These are phyloP conservation scores for Chrysolina americana DNA, from an alignment of 2,888 invertebrate species.

Conservation along the genomic window DNA sequence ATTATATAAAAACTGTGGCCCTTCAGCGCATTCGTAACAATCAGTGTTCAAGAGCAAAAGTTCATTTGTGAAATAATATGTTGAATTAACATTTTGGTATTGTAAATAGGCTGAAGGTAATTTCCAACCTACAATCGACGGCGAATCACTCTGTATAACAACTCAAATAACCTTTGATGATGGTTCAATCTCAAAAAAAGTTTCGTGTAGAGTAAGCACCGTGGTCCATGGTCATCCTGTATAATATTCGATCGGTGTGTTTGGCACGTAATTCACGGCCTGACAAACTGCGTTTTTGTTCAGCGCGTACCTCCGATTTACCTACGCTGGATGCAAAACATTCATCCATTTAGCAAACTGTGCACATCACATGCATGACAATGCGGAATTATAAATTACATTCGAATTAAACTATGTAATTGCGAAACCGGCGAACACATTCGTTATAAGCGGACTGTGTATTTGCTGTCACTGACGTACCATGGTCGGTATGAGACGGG, in stretches of 20 bases:
- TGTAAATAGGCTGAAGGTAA: too few relatives aligned
- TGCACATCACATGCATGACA: constrained; percentile 70
- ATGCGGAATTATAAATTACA: constrained; percentile 71
- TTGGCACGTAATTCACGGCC: constrained; percentile 56
- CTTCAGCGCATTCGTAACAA: too few relatives aligned
- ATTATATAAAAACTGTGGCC: too few relatives aligned
- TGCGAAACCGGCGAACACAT: constrained; percentile 69
- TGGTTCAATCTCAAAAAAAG: background rate
- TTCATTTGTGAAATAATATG: too few relatives aligned
- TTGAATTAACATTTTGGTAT: too few relatives aligned
- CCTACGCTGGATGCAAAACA: constrained; percentile 63
- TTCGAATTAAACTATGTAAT: constrained; percentile 72
- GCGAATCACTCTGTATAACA: too few relatives aligned
- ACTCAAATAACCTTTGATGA: too few relatives aligned
- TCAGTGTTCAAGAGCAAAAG: too few relatives aligned
- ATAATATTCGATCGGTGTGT: constrained; percentile 40
- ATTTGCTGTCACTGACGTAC: constrained; percentile 41
- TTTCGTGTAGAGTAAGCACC: background rate
- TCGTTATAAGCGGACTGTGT: constrained; percentile 62
- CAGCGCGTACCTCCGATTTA: constrained; percentile 60
- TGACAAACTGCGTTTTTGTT: constrained; percentile 54
- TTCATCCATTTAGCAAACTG: constrained; percentile 68
- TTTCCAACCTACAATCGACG: too few relatives aligned
- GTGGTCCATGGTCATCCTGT: background rate
- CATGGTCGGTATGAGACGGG: constrained; percentile 3